Evolutionary conservation across 2,888 invertebrate genomes (phyloP), one percentile per base, ranked within the genome.

Genomic region (Pterobdella sp.): DNA sequence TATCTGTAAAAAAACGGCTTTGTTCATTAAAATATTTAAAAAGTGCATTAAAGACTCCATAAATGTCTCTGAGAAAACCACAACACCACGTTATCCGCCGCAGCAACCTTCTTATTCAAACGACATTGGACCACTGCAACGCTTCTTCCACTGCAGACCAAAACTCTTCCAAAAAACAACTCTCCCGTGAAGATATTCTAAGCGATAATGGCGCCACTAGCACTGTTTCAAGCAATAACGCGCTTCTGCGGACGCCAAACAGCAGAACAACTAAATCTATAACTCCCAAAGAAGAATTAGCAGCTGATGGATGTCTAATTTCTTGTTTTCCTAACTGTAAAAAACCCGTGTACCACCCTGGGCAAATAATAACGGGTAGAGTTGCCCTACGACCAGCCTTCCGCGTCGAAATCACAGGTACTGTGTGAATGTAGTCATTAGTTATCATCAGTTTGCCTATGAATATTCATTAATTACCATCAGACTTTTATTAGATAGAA

Each of bases 301-400:
- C 31, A 2, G 64, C 34, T 4, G 49, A 70, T 26, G 70, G 65
- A 4, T 73, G 73, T 35, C 70, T 73, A 14, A 35, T 65, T 3
- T 73, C 73, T 7, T 74, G 74, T 52, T 72, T 74, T 34, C 74
- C 72, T n/a, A 63, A 66, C 72, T 74, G 74, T 35, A 65, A 42
- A 49, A 68, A 68, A 29, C 74, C 74, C 18, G 34, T 36, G 68
- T 74, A 74, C 64, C 63, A 37, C 2, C 72, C 72, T 7, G 74
- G 74, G 14, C 74, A 74, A 68, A 64, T 60, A 18, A 68, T 74
- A 22, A 68, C 72, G 1, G 74, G 74, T 32, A 65, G 56, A 26
- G 32, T 74, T 22, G 37, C 72, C 49, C 67, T 74, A 10, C 52
- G 72, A 42, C 74, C 74, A 18, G 74, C 72, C 31, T 60, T 31